Conservation (phyloP, 2,797 vertebrate genomes). For the Halcyon badia region DNA sequence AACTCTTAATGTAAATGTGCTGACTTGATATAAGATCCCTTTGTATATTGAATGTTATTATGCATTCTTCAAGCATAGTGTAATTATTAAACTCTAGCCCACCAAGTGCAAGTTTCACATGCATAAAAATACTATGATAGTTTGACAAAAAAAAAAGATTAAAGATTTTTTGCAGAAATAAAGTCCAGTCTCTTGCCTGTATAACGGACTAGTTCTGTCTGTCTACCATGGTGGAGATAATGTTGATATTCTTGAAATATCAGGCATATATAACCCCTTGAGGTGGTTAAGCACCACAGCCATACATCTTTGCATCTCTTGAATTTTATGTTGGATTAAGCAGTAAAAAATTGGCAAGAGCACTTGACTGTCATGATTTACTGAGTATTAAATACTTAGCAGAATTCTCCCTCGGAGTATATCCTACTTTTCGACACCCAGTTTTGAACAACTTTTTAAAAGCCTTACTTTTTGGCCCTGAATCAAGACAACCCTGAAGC, state of each 20-base stretch:
- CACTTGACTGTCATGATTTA: not conserved
- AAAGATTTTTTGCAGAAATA: not conserved
- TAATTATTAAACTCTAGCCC: not conserved
- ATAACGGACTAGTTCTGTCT: not conserved
- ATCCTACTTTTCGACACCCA: not conserved
- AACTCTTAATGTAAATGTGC: not conserved
- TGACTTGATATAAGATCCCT: not conserved
- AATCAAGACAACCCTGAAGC: not conserved
- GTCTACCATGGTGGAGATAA: not conserved
- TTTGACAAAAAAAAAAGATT: not conserved
- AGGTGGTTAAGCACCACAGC: not conserved
- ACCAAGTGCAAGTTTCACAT: not conserved
- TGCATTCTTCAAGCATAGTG: not conserved
- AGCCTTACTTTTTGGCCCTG: not conserved
- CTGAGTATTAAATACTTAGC: not conserved
- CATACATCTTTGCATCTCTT: not conserved
- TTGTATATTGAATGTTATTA: not conserved
- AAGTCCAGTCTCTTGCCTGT: not conserved
- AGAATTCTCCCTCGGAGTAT: not conserved
- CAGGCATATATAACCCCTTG: not conserved
- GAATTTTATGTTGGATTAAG: not conserved
- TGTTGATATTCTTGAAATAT: not conserved
- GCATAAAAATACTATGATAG: not conserved
- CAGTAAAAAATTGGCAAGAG: not conserved
- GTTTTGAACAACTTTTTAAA: not conserved